Conservation (phyloP, 2,888 invertebrate species). For the Germaria angustata region DNA sequence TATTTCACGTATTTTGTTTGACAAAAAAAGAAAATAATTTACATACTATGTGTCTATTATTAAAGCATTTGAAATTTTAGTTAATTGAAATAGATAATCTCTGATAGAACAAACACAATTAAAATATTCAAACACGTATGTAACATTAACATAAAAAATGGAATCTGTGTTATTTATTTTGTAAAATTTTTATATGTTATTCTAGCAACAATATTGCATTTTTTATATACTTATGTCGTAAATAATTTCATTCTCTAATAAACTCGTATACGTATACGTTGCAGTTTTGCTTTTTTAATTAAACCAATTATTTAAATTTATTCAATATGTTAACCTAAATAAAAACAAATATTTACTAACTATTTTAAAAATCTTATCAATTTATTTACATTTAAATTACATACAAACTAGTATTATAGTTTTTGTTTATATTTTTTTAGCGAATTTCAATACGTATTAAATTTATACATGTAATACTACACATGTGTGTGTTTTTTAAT, state of each 20-base stretch:
- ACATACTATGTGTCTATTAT: conserved; percentile 8
- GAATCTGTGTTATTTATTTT: conserved; percentile 40
- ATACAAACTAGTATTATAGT: not conserved
- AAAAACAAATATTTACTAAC: conserved; percentile 64
- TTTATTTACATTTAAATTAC: conserved; percentile 55
- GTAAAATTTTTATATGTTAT: conserved; percentile 22
- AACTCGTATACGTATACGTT: conserved; percentile 48
- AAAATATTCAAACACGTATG: conserved; percentile 34
- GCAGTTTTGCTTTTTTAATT: conserved; percentile 43
- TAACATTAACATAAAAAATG: conserved; percentile 41
- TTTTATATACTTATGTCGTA: not conserved
- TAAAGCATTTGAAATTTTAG: conserved; percentile 23
- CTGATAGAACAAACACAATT: conserved; percentile 19
- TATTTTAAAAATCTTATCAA: conserved; percentile 58
- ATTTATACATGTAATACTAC: conserved; percentile 22
- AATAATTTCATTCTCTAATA: conserved; percentile 20
- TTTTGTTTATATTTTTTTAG: conserved; percentile 18
- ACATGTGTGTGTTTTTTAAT: conserved; percentile 6
- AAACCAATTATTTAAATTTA: conserved; percentile 49
- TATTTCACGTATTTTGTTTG: conserved; percentile 5
- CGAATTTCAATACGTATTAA: not conserved
- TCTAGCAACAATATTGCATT: conserved; percentile 11
- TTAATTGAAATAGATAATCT: conserved; percentile 46
- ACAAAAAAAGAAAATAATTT: conserved; percentile 12
- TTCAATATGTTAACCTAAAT: conserved; percentile 55